phyloP scores from a whole-genome alignment of 2,888 invertebrate species.

The Caenorhabditis sinica region DNA sequence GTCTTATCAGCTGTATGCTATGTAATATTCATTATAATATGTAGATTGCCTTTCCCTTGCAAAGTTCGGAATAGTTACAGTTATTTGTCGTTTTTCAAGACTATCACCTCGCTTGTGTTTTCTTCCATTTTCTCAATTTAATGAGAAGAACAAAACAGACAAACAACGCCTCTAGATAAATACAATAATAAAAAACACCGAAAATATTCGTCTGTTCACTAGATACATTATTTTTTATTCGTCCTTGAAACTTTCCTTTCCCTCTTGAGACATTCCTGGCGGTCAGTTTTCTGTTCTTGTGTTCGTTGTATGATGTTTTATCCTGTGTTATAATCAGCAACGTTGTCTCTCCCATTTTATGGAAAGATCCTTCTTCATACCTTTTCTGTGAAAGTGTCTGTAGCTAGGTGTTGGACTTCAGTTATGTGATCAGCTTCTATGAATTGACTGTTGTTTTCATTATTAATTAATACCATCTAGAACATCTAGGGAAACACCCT shows the following conservation, averaged over 20 bases:
- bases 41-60: not conserved
- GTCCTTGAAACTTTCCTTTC: slow-evolving; percentile 29
- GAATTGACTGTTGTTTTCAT: not conserved
- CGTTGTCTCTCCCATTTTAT: not conserved
- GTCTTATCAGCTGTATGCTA: slow-evolving; percentile 2
- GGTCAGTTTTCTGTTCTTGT: not conserved
- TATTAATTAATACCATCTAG: not conserved
- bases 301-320: not conserved
- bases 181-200: not conserved
- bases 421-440: not conserved
- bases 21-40: not conserved
- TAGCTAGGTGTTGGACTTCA: not conserved
- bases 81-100: not conserved
- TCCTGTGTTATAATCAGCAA: slow-evolving; percentile 9
- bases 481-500: not conserved
- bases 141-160: not conserved
- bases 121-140: not conserved
- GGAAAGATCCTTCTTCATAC: not conserved
- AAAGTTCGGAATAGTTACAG: not conserved
- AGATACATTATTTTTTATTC: slow-evolving; percentile 7
- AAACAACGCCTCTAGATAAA: not conserved
- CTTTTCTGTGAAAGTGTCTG: not conserved
- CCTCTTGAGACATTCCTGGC: slow-evolving; percentile 11
- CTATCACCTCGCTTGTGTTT: not conserved
- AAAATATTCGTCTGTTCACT: slow-evolving; percentile 4